These are phyloP conservation scores for Idaea dimidiata DNA, from an alignment of 2,888 invertebrate genomes.

Conservation along the genomic window DNA sequence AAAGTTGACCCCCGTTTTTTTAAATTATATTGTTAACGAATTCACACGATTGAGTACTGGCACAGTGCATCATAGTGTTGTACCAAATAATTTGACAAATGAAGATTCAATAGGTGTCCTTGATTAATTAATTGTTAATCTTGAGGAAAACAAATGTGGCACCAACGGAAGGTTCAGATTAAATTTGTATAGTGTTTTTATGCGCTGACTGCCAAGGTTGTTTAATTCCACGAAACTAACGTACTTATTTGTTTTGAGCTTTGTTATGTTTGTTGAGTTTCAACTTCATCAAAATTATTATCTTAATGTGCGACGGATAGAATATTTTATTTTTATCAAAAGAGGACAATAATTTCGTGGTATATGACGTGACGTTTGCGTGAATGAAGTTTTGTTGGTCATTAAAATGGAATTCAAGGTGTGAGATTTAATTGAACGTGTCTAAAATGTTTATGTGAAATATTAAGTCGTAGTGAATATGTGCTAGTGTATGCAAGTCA, in stretches of 20 bases:
- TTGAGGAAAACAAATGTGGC: slow-evolving; percentile 34
- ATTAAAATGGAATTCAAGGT: slow-evolving; percentile 34
- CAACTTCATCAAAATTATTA: slow-evolving; percentile 70
- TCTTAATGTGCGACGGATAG: slow-evolving; percentile 64
- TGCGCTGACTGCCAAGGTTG: slow-evolving; percentile 63
- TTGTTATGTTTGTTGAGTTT: slow-evolving; percentile 70
- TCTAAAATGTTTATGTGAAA: slow-evolving; percentile 18
- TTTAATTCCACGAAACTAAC: slow-evolving; percentile 57
- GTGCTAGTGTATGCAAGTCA: slow-evolving; percentile 7
- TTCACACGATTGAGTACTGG: slow-evolving; percentile 71
- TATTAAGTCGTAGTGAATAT: slow-evolving; percentile 8
- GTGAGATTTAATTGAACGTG: slow-evolving; percentile 21
- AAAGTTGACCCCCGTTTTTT: slow-evolving; percentile 78
- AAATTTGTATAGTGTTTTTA: slow-evolving; percentile 39
- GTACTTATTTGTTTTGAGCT: slow-evolving; percentile 72
- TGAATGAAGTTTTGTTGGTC: slow-evolving; percentile 52
- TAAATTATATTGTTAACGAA: slow-evolving; percentile 78
- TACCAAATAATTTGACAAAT: slow-evolving; percentile 12
- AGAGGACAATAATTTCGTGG: slow-evolving; percentile 56
- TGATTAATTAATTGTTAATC: slow-evolving; percentile 11
- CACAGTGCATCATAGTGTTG: slow-evolving; percentile 57
- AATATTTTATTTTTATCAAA: slow-evolving; percentile 57
- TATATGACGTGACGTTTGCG: slow-evolving; percentile 50
- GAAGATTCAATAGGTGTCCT: slow-evolving; percentile 16
- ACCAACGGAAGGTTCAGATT: slow-evolving; percentile 33